Conservation (phyloP, 2,888 invertebrate genomes). For the Dynastes tityus region DNA sequence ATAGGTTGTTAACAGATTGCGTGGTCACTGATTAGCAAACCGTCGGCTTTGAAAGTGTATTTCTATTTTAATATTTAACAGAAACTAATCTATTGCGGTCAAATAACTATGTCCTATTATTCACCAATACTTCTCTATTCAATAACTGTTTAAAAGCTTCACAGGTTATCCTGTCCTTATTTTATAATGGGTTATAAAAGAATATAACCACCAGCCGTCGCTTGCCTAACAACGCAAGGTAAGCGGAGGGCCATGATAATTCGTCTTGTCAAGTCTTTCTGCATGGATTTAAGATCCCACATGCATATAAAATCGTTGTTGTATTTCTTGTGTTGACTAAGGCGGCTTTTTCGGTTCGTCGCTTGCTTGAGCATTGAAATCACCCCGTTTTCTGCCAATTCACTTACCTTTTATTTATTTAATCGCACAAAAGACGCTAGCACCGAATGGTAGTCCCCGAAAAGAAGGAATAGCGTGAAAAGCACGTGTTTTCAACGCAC, state of each 20-base stretch:
- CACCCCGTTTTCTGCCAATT: conserved; percentile 34
- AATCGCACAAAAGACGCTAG: not conserved
- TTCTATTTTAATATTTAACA: no score
- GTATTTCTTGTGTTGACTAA: not conserved
- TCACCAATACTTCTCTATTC: no score
- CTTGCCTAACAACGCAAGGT: not conserved
- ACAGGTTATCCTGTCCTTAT: not conserved
- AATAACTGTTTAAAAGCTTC: no score
- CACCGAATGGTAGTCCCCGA: not conserved
- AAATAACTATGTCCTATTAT: no score
- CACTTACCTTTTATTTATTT: conserved; percentile 43
- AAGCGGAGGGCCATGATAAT: not conserved
- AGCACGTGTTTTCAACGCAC: not conserved
- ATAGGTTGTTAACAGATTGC: no score
- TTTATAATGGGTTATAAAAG: not conserved
- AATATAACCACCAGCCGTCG: conserved; percentile 19
- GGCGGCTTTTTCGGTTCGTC: conserved; percentile 42
- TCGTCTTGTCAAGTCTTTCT: not conserved
- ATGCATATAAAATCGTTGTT: no score
- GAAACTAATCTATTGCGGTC: no score
- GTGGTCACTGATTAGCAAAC: no score
- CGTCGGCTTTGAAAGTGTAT: no score
- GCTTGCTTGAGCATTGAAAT: conserved; percentile 47
- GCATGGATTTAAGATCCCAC: not conserved
- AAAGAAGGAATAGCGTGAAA: not conserved